Evolutionary conservation across 2,888 invertebrate genomes (phyloP).

Genomic region (Seira ritae): DNA sequence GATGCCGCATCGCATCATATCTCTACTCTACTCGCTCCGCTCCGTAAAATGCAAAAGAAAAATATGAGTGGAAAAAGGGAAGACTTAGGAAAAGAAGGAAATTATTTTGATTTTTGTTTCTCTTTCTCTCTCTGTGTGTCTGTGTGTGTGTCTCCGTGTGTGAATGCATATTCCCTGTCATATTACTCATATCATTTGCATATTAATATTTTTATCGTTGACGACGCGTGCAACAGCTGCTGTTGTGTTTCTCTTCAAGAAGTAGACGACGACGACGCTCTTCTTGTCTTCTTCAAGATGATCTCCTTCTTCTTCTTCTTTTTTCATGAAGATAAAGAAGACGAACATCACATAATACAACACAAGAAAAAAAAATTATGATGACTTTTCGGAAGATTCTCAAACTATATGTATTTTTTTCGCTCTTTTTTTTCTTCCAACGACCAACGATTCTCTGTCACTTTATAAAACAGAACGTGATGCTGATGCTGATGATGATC

Average conservation of each 20-base stretch:
- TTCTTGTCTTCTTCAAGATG: slow-evolving; percentile 1
- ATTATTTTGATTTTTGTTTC: slow-evolving; percentile 18
- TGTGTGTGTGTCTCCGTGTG: slow-evolving; percentile 13
- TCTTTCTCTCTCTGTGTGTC: neutral
- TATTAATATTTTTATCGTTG: slow-evolving; percentile 46
- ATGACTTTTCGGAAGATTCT: slow-evolving; percentile 48
- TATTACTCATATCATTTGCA: slow-evolving; percentile 43
- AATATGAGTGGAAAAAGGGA: slow-evolving; percentile 11
- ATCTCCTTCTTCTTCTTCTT: too few relatives aligned
- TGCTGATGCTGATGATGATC: slow-evolving; percentile 28
- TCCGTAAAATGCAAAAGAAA: neutral
- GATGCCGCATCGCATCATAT: neutral
- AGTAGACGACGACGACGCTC: too few relatives aligned
- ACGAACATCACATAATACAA: neutral
- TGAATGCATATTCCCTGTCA: slow-evolving; percentile 29
- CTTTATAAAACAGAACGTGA: slow-evolving; percentile 34
- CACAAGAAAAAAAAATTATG: slow-evolving; percentile 7
- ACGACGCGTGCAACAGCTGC: slow-evolving; percentile 58
- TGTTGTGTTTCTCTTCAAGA: slow-evolving; percentile 39
- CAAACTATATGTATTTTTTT: slow-evolving; percentile 31
- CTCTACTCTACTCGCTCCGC: neutral
- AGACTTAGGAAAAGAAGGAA: slow-evolving; percentile 21
- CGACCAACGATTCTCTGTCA: slow-evolving; percentile 23
- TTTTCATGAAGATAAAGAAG: neutral
- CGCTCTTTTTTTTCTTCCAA: too few relatives aligned